Conservation (phyloP, 2,888 invertebrate species). For the Eupithecia vulgata region DNA sequence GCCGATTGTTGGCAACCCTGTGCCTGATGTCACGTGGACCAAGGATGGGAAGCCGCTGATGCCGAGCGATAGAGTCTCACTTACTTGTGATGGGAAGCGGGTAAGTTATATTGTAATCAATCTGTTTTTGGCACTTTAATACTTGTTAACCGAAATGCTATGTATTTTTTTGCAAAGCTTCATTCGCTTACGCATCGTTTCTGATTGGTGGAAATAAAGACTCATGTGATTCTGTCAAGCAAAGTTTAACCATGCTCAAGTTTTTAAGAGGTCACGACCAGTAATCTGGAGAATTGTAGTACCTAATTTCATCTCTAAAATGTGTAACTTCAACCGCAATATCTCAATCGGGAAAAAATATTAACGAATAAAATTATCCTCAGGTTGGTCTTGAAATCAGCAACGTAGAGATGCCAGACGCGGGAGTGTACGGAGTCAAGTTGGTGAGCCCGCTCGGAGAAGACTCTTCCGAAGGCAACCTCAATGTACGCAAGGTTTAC, state of each 20-base stretch:
- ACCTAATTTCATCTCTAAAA: background rate
- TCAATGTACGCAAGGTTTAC: slow-evolving; percentile 91
- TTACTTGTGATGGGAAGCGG: slow-evolving; percentile 93
- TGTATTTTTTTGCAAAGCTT: background rate
- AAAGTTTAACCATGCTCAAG: background rate
- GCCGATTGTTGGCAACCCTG: slow-evolving; percentile 91
- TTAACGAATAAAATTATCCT: background rate
- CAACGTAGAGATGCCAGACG: slow-evolving; percentile 87
- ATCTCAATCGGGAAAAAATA: background rate
- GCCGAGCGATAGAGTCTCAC: slow-evolving; percentile 87
- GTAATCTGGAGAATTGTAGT: no score
- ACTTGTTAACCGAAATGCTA: background rate
- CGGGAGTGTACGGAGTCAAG: slow-evolving; percentile 90
- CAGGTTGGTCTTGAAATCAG: slow-evolving; percentile 90
- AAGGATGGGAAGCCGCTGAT: slow-evolving; percentile 88
- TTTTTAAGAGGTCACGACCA: no score
- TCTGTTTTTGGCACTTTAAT: background rate
- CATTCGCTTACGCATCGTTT: background rate
- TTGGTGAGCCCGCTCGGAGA: slow-evolving; percentile 91
- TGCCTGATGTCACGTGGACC: slow-evolving; percentile 91
- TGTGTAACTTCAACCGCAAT: background rate
- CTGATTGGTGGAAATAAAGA: background rate
- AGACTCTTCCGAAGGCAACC: slow-evolving; percentile 87
- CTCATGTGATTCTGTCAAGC: background rate
- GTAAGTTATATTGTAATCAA: slow-evolving; percentile 61